phyloP scores from a whole-genome alignment of 2,888 invertebrate species.

The Kuschelorhynchus macadamiae region DNA sequence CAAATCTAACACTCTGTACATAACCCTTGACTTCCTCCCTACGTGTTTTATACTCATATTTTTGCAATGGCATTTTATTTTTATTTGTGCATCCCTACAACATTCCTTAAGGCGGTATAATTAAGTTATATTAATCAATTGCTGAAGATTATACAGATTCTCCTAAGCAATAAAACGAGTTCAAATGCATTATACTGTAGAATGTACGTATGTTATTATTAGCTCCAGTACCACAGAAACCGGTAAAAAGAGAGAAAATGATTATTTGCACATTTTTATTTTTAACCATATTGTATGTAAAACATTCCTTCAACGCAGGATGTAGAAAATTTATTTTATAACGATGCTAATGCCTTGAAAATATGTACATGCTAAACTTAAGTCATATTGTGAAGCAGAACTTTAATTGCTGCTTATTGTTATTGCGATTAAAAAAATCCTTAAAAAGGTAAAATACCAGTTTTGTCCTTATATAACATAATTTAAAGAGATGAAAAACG shows the following conservation, averaged over 20 bases:
- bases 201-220: conserved; percentile 35
- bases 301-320: conserved; percentile 29
- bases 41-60: too few species aligned
- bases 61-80: too few species aligned
- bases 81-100: too few species aligned
- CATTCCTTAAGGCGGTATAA: neutral
- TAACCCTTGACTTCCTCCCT: too few species aligned
- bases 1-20: too few species aligned
- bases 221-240: conserved; percentile 25
- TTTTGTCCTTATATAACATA: neutral
- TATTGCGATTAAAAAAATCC: neutral
- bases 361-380: neutral
- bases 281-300: conserved; percentile 32
- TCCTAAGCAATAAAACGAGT: conserved; percentile 17
- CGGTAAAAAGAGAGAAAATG: conserved; percentile 28
- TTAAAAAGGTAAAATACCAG: conserved; percentile 11
- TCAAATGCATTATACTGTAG: conserved; percentile 19
- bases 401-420: neutral
- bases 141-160: conserved; percentile 18
- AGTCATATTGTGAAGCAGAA: neutral
- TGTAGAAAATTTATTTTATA: conserved; percentile 32
- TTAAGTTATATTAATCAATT: conserved; percentile 13
- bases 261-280: conserved; percentile 27
- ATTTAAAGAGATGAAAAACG: conserved; percentile 4
- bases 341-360: conserved; percentile 19